Base-by-base conservation (phyloP, 2,113 vertebrate genomes). In the Nothocercus julius region DNA sequence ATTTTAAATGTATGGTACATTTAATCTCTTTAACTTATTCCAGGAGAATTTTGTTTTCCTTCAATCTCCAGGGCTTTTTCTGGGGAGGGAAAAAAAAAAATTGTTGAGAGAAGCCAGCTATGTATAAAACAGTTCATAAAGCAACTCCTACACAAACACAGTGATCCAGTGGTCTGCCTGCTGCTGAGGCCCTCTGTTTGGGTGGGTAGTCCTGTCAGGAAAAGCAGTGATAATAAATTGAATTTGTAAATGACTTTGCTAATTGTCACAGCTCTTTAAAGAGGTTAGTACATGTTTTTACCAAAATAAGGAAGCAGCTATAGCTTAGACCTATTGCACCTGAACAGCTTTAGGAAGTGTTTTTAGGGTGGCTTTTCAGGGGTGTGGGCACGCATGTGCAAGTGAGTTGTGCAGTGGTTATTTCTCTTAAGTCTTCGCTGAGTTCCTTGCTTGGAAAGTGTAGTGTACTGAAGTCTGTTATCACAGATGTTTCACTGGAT, bases 401-500 rank as follows among this genome's bases (percentile, higher is more conserved):
- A 61, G 42, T 51, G n/a, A 6, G 22, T 15, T 61, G 7, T 44
- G 19, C 2, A 27, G 87, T 56, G 66, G 32, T 76, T 92, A 19
- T 88, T 91, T 84, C 75, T 93, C 16, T 49, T 53, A 81, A 59
- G 49, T 64, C 63, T 82, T 92, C 63, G 40, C 77, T 13, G 79
- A 80, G 36, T 87, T 93, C 82, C 81, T 85, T 19, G 4, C 68
- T 90, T 32, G 28, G 91, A 94, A 96, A 44, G 81, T 87, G 10
- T 80, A 6, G 2, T 4, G 6, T 67, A 22, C 61, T 77, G 49
- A 6, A 36, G 47, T 81, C 70, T 97, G 96, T 97, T 96, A 38
- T 90, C 96, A 96, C 98, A 97, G 97, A 97, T 97, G 97, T 96
- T 68, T 83, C 82, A 84, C 49, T 91, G 97, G 97, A 94, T 67